Evolutionary conservation across 2,113 vertebrate species (phyloP).

Genomic region (Menura novaehollandiae): DNA sequence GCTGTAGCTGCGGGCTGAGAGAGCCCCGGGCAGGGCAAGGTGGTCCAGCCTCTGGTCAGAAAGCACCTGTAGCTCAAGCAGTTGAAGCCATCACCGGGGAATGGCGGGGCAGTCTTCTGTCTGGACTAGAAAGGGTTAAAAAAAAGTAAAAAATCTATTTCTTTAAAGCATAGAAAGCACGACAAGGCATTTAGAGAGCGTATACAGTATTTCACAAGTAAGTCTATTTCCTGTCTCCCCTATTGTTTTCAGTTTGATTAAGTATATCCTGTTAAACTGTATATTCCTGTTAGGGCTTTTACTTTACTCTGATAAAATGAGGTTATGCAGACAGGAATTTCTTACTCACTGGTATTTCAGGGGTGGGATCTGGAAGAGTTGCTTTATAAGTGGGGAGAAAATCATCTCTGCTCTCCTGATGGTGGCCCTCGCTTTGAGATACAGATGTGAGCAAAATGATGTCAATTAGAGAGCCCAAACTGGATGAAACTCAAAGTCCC

Average conservation of each 20-base stretch:
- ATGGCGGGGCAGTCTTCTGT: background rate
- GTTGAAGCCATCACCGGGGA: background rate
- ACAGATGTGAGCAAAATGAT: rapidly evolving
- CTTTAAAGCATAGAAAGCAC: conserved; percentile 35
- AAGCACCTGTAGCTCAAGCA: background rate
- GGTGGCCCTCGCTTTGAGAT: background rate
- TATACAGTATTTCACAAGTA: conserved; percentile 75
- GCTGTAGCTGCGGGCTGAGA: background rate
- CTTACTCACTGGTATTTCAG: background rate
- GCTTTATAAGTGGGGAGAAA: background rate
- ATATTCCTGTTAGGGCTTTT: conserved; percentile 77
- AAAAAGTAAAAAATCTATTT: background rate
- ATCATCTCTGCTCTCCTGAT: rapidly evolving
- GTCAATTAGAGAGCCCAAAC: background rate
- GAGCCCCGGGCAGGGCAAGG: background rate
- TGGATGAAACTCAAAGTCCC: background rate
- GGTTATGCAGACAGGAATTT: background rate
- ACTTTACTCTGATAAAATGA: conserved; percentile 64
- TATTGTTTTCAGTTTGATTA: conserved; percentile 83
- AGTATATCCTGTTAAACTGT: conserved; percentile 83
- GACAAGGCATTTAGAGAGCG: conserved; percentile 67
- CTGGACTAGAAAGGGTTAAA: background rate
- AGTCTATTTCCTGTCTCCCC: conserved; percentile 74
- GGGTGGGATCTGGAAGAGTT: background rate
- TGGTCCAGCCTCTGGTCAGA: background rate